These are phyloP conservation scores for Plutella xylostella DNA, from an alignment of 2,888 invertebrate species.

Conservation along the genomic window DNA sequence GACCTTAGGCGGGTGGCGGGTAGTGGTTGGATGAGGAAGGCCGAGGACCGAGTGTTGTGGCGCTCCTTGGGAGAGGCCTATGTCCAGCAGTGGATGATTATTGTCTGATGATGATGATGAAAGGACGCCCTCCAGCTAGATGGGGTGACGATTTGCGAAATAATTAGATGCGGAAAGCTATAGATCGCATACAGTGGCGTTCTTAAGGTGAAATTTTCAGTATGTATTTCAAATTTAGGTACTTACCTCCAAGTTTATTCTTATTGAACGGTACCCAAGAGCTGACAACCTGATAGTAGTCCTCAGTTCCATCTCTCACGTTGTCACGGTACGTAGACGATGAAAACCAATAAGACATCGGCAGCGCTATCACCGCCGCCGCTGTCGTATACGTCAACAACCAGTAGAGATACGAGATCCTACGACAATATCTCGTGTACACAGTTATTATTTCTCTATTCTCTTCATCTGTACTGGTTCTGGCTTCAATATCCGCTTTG, in stretches of 20 bases:
- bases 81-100: too few species aligned
- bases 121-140: not conserved
- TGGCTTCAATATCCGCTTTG: not conserved
- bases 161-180: too few species aligned
- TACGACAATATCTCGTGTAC: slow-evolving; percentile 2
- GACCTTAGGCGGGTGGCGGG: too few species aligned
- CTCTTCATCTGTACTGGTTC: not conserved
- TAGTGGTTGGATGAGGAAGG: too few species aligned
- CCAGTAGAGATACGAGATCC: not conserved
- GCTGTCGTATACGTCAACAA: not conserved
- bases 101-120: not conserved
- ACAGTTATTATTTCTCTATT: not conserved
- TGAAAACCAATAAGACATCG: not conserved
- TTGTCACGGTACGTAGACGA: not conserved
- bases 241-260: not conserved
- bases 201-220: not conserved
- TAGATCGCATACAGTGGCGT: too few species aligned
- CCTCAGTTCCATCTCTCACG: not conserved
- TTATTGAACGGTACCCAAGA: not conserved
- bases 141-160: not conserved
- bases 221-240: not conserved
- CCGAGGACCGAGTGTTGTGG: too few species aligned
- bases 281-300: not conserved
- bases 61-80: too few species aligned
- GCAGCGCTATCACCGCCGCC: not conserved